Percentiles rank a stretch among this genome's conserved stretches.
Conservation (phyloP, 2,888 invertebrate genomes). For the Drosophila anomalata region DNA sequence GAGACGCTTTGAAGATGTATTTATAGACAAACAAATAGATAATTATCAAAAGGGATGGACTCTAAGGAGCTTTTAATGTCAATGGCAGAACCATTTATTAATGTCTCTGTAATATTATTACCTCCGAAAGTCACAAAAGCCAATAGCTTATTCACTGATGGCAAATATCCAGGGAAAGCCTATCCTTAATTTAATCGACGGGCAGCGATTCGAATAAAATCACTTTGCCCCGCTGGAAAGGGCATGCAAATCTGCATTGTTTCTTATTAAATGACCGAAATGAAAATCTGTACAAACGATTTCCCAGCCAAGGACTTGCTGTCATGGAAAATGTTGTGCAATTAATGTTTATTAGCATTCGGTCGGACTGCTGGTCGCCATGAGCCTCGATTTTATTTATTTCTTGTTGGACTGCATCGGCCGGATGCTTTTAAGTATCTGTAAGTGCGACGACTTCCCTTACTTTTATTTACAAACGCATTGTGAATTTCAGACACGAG, state of each 20-base stretch:
- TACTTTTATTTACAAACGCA: conserved; percentile 30
- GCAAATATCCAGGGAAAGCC: background rate
- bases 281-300: conserved; percentile 20
- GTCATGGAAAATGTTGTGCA: conserved; percentile 59
- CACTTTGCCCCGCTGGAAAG: conserved; percentile 2
- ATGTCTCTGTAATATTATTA: background rate
- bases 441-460: conserved; percentile 51
- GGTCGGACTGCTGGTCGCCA: conserved; percentile 49
- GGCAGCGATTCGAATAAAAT: background rate
- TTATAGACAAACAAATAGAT: background rate
- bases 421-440: conserved; percentile 73
- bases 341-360: conserved; percentile 78
- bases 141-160: background rate
- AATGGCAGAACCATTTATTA: background rate
- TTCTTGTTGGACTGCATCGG: conserved; percentile 19
- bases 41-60: background rate
- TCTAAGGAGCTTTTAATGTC: background rate
- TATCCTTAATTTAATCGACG: background rate
- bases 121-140: background rate
- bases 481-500: conserved; percentile 55
- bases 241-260: conserved; percentile 32
- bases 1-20: conserved; percentile 1
- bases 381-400: conserved; percentile 6
- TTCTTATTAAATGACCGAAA: conserved; percentile 15
- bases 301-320: conserved; percentile 14